phyloP scores from a whole-genome alignment of 2,888 invertebrate genomes.

The Antitype chi region DNA sequence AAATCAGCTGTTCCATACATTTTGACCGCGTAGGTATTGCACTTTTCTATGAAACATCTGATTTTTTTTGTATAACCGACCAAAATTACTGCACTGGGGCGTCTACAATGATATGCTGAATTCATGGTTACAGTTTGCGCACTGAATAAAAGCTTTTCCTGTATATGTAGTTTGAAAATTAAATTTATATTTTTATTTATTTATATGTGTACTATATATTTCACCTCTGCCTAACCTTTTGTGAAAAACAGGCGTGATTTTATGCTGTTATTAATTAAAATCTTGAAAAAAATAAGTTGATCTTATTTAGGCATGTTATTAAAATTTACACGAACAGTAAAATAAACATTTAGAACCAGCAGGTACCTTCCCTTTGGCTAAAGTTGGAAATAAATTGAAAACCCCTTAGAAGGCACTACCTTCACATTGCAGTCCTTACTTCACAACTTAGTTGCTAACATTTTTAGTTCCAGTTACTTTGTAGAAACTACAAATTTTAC shows the following conservation, averaged over 20 bases:
- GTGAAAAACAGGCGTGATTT: neutral
- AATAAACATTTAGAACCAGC: conserved; percentile 2
- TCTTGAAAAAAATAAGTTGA: too few species aligned
- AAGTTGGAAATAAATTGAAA: conserved; percentile 21
- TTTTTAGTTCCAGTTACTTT: conserved; percentile 16
- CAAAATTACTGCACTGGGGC: too few species aligned
- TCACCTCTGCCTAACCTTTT: neutral
- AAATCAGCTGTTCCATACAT: too few species aligned
- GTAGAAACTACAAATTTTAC: neutral
- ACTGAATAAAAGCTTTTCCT: too few species aligned
- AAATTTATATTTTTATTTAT: too few species aligned
- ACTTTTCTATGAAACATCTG: too few species aligned
- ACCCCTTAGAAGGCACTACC: conserved; percentile 7
- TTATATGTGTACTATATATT: neutral
- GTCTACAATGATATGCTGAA: too few species aligned
- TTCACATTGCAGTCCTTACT: conserved; percentile 8
- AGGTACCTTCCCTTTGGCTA: neutral
- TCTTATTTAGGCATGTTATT: too few species aligned
- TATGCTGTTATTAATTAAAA: neutral
- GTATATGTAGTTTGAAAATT: too few species aligned
- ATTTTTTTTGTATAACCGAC: too few species aligned
- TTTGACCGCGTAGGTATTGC: too few species aligned
- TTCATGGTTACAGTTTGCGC: too few species aligned
- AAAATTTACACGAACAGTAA: neutral
- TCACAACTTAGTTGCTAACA: conserved; percentile 10